Percentiles rank a stretch among this genome's conserved stretches.
Conservation (phyloP, 2,888 invertebrate genomes). For the Apodemia hepburni region DNA sequence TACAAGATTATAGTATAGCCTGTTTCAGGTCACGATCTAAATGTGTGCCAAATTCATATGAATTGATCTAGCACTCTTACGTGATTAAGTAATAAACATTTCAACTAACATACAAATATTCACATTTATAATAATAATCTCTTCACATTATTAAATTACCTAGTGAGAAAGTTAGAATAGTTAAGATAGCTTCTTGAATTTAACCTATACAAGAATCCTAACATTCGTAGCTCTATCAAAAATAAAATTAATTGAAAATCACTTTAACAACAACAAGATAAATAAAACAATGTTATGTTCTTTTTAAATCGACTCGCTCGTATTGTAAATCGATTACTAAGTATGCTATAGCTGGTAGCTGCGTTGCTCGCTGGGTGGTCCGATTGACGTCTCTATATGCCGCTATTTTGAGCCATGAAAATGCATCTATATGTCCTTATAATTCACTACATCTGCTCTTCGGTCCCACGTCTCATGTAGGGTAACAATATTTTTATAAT, state of each 20-base stretch:
- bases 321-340: conserved; percentile 37
- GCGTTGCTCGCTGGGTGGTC: conserved; percentile 60
- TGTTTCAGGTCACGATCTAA: too few relatives aligned
- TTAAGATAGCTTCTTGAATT: too few relatives aligned
- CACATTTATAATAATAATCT: too few relatives aligned
- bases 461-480: conserved; percentile 34
- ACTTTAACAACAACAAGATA: conserved; percentile 7
- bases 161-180: too few relatives aligned
- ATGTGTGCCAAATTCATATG: too few relatives aligned
- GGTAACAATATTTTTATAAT: conserved; percentile 1
- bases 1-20: too few relatives aligned
- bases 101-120: too few relatives aligned
- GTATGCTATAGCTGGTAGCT: conserved; percentile 40
- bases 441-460: conserved; percentile 70
- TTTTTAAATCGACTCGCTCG: conserved; percentile 17
- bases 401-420: conserved; percentile 44
- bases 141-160: too few relatives aligned
- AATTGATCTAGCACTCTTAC: too few relatives aligned
- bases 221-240: not conserved
- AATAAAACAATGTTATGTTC: conserved; percentile 14
- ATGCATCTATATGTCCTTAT: conserved; percentile 71
- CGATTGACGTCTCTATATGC: conserved; percentile 63
- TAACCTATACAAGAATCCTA: too few relatives aligned
- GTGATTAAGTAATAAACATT: too few relatives aligned
- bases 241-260: conserved; percentile 5